Percentiles rank a stretch among this genome's conserved stretches.
phyloP scores from a whole-genome alignment of 1,140 invertebrate species.

The Ridgeia piscesae region DNA sequence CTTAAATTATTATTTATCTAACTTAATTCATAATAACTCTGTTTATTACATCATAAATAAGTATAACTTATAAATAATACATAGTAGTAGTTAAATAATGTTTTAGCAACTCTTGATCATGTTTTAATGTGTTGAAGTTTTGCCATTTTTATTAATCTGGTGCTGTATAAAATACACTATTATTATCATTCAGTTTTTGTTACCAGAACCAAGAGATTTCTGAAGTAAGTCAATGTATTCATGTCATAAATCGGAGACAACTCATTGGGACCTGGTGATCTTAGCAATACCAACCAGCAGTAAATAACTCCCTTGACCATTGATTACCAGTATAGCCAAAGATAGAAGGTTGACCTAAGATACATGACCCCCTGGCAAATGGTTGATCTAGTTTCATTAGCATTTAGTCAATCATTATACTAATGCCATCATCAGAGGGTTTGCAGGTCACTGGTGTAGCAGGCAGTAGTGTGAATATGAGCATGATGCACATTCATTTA shows the following conservation, averaged over 20 bases:
- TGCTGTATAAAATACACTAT: no score
- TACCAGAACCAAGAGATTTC: neutral
- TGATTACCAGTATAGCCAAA: neutral
- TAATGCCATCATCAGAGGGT: neutral
- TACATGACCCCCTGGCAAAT: neutral
- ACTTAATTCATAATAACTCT: no score
- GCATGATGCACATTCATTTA: neutral
- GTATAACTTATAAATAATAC: no score
- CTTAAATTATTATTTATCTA: no score
- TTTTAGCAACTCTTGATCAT: no score
- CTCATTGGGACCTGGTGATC: neutral
- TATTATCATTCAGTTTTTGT: neutral
- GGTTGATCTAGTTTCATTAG: neutral
- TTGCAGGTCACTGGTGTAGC: neutral
- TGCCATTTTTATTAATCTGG: no score
- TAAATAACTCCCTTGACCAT: neutral
- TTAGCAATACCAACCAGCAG: neutral
- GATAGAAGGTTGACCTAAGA: neutral
- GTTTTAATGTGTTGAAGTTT: no score
- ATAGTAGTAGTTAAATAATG: no score
- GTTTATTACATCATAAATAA: no score
- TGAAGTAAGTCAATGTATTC: neutral
- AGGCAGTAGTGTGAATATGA: neutral
- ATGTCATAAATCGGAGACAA: neutral
- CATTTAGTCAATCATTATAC: neutral